Conservation (phyloP, 2,113 vertebrate species). For the Bos indicus region DNA sequence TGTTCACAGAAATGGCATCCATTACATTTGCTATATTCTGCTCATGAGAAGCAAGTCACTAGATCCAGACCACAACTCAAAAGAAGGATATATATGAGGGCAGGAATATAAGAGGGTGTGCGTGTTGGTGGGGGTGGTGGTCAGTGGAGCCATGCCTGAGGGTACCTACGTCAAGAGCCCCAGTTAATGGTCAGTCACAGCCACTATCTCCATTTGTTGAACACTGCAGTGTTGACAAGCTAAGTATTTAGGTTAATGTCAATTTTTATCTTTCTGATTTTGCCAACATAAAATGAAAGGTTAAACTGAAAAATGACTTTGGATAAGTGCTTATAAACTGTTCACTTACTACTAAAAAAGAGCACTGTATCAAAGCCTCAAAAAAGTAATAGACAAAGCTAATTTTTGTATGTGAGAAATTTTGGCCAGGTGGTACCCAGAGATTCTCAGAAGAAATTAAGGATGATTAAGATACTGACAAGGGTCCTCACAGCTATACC, state of each 20-base stretch:
- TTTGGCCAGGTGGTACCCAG: background rate
- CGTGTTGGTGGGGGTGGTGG: background rate
- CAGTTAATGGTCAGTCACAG: background rate
- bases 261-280: background rate
- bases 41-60: background rate
- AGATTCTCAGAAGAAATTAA: background rate
- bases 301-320: background rate
- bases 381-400: background rate
- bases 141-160: background rate
- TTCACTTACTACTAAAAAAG: background rate
- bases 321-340: background rate
- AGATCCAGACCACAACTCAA: background rate
- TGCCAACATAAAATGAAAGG: slow-evolving; percentile 9
- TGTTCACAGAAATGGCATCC: background rate
- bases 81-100: background rate
- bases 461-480: background rate
- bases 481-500: background rate
- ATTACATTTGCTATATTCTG: background rate
- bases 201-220: background rate
- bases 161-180: background rate
- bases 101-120: background rate
- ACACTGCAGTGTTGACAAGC: background rate
- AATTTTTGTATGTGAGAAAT: background rate
- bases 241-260: background rate
- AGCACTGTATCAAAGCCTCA: background rate